These are phyloP conservation scores for Propithecus deckenii DNA, from an alignment of 2,797 vertebrate species.

Conservation along the genomic window DNA sequence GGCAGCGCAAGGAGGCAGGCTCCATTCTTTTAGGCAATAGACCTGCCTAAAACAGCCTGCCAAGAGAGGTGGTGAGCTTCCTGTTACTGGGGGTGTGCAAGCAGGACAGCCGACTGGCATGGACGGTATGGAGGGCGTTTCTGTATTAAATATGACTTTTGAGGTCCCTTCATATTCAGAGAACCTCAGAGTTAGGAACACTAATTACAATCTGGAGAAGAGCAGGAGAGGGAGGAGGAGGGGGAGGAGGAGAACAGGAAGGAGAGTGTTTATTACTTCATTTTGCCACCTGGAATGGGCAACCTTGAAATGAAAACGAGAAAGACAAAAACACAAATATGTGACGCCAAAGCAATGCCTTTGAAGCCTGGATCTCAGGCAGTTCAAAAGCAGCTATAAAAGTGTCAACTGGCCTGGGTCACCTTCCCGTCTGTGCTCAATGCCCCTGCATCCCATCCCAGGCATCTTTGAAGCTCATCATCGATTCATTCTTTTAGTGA, in stretches of 20 bases:
- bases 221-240: neutral
- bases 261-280: neutral
- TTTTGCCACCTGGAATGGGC: neutral
- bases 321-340: neutral
- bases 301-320: constrained; percentile 45
- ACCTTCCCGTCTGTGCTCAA: neutral
- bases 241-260: neutral
- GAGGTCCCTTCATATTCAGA: neutral
- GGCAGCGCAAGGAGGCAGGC: neutral
- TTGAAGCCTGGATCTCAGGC: neutral
- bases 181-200: neutral
- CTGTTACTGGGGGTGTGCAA: neutral
- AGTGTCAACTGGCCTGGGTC: neutral
- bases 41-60: neutral
- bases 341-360: neutral
- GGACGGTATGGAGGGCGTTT: neutral
- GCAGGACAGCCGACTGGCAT: too few relatives aligned
- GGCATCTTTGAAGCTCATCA: neutral
- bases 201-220: neutral
- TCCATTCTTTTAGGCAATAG: neutral
- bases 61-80: neutral
- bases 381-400: neutral
- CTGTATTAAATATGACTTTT: neutral
- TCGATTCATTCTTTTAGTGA: neutral
- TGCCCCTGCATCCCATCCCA: too few relatives aligned